These are phyloP conservation scores for Poeciliopsis turneri DNA, from an alignment of 2,797 vertebrate genomes.

Conservation along the genomic window DNA sequence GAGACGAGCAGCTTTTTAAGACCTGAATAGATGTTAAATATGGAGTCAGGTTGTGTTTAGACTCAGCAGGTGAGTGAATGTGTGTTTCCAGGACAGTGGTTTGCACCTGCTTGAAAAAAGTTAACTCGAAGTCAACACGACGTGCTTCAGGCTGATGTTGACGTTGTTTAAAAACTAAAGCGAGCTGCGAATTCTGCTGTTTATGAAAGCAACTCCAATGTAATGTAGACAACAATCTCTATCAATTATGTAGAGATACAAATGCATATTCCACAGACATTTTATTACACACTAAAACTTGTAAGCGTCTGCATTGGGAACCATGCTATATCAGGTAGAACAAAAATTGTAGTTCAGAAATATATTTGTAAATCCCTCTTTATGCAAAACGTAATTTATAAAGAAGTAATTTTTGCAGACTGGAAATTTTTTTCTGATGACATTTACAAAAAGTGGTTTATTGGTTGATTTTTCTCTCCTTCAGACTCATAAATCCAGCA, in stretches of 20 bases:
- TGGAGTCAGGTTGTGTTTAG: not conserved
- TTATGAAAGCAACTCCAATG: not conserved
- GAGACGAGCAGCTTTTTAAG: not conserved
- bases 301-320: not conserved
- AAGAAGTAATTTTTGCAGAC: not conserved
- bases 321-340: not conserved
- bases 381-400: not conserved
- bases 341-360: not conserved
- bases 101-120: conserved; percentile 39
- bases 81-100: conserved; percentile 23
- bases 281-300: not conserved
- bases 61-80: conserved; percentile 7
- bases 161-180: not conserved
- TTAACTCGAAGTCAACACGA: not conserved
- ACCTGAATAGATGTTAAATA: fast-evolving
- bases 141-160: not conserved
- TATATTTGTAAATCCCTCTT: not conserved
- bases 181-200: not conserved
- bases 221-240: not conserved
- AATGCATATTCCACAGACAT: not conserved
- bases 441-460: not conserved
- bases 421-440: not conserved
- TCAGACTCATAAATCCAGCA: not conserved
- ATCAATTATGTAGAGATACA: not conserved
- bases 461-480: not conserved